Evolutionary conservation across 2,113 vertebrate species (phyloP), one percentile per base, ranked within the genome.

Genomic region (Cettia cetti): DNA sequence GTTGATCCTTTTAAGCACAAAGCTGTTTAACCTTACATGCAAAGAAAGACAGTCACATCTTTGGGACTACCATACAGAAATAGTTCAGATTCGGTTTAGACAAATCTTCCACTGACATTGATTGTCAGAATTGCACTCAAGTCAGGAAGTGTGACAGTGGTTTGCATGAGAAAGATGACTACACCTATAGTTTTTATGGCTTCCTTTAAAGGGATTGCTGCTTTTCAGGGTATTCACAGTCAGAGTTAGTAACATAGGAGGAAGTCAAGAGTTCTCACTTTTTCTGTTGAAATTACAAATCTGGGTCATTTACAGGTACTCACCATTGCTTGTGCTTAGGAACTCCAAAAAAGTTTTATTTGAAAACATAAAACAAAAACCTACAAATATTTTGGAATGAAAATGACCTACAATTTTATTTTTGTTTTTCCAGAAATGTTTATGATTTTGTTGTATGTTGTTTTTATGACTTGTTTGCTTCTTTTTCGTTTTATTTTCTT

Each of bases 341-440:
- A 65, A 68, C 39, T 56, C 15, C 17, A 28, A 21, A 5, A 3
- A 72, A 75, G 4, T 31, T 78, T 75, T 33, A 59, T 61, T 42
- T 54, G 4, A 11, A 61, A 69, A 26, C 7, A 50, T 20, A 27
- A 22, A 9, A 9, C 3, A 47, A 75, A 35, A 13, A 1, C 2
- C 5, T 11, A 77, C 7, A 77, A 24, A 60, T 56, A 0, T 49
- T 76, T 76, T n/a, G 4, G 13, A 16, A 8, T 74, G 3, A 47
- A 86, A 89, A 79, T 31, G 0, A 17, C 4, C 2, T 5, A 2
- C 0, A 7, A 3, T 9, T 50, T n/a, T 47, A 16, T 23, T 50
- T 47, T 28, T 56, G 7, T 8, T 42, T 53, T 11, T 18, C 33
- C 23, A 52, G 9, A 59, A 74, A 59, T 45, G 8, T 3, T 23